Conservation (phyloP, 2,888 invertebrate species). For the Metacarcinus magister region DNA sequence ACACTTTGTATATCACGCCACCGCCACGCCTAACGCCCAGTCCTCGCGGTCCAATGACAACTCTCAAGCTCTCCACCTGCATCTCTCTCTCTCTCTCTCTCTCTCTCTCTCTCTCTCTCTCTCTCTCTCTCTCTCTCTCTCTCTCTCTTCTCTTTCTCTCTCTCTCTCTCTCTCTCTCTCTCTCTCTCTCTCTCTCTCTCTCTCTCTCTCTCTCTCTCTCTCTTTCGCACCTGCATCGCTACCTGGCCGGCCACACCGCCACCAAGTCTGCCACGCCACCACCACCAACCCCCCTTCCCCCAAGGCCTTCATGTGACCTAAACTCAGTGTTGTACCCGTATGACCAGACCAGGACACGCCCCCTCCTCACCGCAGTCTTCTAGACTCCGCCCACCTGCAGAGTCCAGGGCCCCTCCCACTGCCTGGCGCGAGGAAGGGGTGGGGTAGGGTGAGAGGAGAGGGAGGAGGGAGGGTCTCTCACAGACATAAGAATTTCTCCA, state of each 20-base stretch:
- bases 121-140: too few species aligned
- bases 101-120: slow-evolving; percentile 2
- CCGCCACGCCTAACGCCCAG: neutral
- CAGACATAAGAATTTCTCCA: neutral
- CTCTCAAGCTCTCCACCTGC: slow-evolving; percentile 50
- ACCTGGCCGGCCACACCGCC: neutral
- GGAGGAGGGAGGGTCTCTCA: neutral
- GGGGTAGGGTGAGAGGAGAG: neutral
- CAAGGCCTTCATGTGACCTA: slow-evolving; percentile 60
- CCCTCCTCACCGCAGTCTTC: slow-evolving; percentile 73
- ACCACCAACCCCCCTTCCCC: slow-evolving; percentile 28
- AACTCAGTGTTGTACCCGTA: slow-evolving; percentile 57
- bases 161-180: too few species aligned
- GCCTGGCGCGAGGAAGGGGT: slow-evolving; percentile 40
- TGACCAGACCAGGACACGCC: slow-evolving; percentile 67
- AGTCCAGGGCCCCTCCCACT: slow-evolving; percentile 68
- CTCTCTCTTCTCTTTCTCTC: too few species aligned
- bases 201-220: neutral
- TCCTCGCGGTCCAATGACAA: slow-evolving; percentile 44
- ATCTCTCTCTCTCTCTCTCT: slow-evolving; percentile 52
- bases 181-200: neutral
- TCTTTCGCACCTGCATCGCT: slow-evolving; percentile 35
- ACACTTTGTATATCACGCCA: neutral
- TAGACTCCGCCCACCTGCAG: slow-evolving; percentile 75
- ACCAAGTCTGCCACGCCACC: neutral